Evolutionary conservation across 2,113 vertebrate genomes (phyloP).

Genomic region (Plestiodon gilberti): DNA sequence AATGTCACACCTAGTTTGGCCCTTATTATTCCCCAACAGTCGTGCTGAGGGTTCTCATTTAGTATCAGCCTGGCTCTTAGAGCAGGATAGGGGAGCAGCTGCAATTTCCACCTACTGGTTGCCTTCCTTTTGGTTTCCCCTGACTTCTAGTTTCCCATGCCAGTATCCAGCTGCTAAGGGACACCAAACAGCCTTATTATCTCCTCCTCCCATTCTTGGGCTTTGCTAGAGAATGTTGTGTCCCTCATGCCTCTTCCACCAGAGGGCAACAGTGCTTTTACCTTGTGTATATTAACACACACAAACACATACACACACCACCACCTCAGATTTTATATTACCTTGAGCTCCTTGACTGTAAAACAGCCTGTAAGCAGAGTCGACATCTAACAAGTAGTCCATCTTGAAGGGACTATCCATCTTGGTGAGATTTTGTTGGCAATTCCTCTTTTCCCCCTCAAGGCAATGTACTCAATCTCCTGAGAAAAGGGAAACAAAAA

Average conservation of each 20-base stretch:
- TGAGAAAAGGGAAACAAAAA: constrained; percentile 50
- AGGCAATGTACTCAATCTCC: constrained; percentile 59
- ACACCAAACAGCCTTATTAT: neutral
- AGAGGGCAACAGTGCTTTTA: neutral
- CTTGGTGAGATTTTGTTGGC: constrained; percentile 65
- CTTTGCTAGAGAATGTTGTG: neutral
- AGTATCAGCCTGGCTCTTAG: neutral
- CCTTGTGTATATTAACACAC: neutral
- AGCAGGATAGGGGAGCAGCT: neutral
- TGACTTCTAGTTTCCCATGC: neutral
- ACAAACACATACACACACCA: neutral
- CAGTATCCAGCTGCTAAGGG: no score
- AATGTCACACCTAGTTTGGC: neutral
- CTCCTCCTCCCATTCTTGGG: neutral
- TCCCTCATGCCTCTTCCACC: neutral
- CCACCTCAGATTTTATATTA: constrained; percentile 61
- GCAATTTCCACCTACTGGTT: neutral
- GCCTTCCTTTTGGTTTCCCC: neutral
- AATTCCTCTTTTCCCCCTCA: constrained; percentile 17
- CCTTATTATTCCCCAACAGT: no score
- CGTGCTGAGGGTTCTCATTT: neutral
- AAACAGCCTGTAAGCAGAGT: constrained; percentile 82
- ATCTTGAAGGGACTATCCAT: constrained; percentile 74
- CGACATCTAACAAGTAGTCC: constrained; percentile 85
- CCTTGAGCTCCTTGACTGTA: constrained; percentile 86